Evolutionary conservation across 2,113 vertebrate genomes (phyloP).

Genomic region (Herpailurus yagouaroundi): DNA sequence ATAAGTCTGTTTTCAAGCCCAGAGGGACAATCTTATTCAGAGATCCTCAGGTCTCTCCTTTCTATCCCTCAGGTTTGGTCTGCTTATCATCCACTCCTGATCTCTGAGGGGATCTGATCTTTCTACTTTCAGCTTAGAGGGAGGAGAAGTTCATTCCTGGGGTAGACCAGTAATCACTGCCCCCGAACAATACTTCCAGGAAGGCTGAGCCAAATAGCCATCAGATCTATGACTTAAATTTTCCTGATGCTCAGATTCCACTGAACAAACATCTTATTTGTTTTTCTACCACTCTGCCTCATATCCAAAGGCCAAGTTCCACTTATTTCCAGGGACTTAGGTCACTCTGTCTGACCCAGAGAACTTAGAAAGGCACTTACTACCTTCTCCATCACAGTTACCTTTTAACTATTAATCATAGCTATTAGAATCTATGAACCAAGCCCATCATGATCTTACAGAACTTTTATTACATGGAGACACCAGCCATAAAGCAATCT

Average conservation of each 20-base stretch:
- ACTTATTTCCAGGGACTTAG: not conserved
- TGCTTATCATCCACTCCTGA: not conserved
- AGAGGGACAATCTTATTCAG: not conserved
- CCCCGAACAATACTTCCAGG: not conserved
- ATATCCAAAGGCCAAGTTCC: not conserved
- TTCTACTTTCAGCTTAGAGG: not conserved
- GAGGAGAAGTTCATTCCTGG: not conserved
- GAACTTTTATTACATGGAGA: not conserved
- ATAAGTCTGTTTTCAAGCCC: not conserved
- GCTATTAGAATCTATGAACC: not conserved
- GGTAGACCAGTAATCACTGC: not conserved
- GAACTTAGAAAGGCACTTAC: not conserved
- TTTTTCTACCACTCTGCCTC: not conserved
- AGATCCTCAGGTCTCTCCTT: not conserved
- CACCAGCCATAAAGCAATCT: not conserved
- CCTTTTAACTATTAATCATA: slow-evolving; percentile 7
- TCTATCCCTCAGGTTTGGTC: not conserved
- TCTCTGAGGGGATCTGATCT: not conserved
- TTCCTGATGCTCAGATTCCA: not conserved
- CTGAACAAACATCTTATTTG: not conserved
- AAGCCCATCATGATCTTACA: not conserved
- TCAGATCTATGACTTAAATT: not conserved
- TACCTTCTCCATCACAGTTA: not conserved
- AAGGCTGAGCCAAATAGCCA: not conserved
- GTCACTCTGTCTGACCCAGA: not conserved